Evolutionary conservation across 2,113 vertebrate species (phyloP), one percentile per base, ranked within the genome.

Genomic region (Paralichthys olivaceus): DNA sequence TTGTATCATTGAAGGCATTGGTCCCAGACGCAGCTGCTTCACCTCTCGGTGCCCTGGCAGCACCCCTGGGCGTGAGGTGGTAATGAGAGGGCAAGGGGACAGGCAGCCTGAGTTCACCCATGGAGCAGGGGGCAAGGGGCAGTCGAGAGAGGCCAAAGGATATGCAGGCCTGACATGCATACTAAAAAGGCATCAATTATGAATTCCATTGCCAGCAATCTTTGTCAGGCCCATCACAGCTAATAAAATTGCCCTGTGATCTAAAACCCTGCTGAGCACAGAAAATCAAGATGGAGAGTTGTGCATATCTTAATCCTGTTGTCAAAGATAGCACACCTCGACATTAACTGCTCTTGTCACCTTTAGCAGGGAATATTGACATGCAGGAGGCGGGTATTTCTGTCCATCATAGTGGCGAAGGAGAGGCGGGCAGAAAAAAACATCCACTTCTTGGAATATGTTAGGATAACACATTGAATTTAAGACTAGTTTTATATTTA

Each of bases 171-270:
- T 69, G 75, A 70, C 71, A 77, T 77, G 83, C 84, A 87, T 88
- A 67, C 87, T 88, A 86, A 91, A 74, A 72, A 82, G 77, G 47
- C 61, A 79, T 80, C 84, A 84, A 85, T 88, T 85, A 79, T 72
- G 81, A 84, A 93, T 90, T 92, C 90, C 77, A 78, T 63, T 22
- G 81, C 53, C 77, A 76, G 84, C 84, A 78, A 84, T 84, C 79
- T 75, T 65, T 89, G 77, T 92, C 84, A 74, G 81, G 22, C 75
- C 86, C 84, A 91, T 94, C 90, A 84, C 58, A 28, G 84, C 90
- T 87, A 93, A 95, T 94, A 89, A 90, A 91, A 84, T 57, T 59
- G 61, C 49, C 78, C 87, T 93, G 72, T 93, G 92, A 93, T 94
- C 92, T 78, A 77, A 80, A 86, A 79, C 57, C 85, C 84, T 82